Evolutionary conservation across 2,113 vertebrate species (phyloP).

Genomic region (Dolichotis patagonum): DNA sequence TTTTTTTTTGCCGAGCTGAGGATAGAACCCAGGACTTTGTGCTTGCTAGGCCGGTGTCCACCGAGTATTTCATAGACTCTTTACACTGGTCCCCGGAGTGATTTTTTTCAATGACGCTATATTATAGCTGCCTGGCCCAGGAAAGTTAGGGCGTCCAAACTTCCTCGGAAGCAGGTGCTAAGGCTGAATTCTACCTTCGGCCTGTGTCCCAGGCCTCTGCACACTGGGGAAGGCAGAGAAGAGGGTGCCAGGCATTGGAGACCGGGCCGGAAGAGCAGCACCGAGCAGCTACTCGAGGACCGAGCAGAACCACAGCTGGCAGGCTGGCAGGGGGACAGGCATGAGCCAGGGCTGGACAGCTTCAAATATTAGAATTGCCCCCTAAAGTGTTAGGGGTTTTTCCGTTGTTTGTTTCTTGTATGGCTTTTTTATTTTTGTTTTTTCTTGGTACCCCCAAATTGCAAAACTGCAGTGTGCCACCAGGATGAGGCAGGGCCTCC

Average conservation of each 20-base stretch:
- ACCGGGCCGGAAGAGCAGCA: rapidly evolving
- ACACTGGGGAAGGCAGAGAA: rapidly evolving
- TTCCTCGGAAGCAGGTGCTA: rapidly evolving
- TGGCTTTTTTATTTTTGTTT: not conserved
- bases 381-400: not conserved
- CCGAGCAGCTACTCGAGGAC: no score
- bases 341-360: rapidly evolving
- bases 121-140: not conserved
- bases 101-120: not conserved
- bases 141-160: rapidly evolving
- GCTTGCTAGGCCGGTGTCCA: not conserved
- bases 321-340: rapidly evolving
- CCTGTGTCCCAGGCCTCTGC: not conserved
- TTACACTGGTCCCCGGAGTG: not conserved
- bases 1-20: not conserved
- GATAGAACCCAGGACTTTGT: not conserved
- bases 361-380: not conserved
- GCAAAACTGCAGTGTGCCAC: rapidly evolving
- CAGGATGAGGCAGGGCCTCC: not conserved
- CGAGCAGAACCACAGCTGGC: rapidly evolving
- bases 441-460: not conserved
- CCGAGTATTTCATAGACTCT: not conserved
- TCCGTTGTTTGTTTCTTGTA: not conserved
- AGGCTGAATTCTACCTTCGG: no score
- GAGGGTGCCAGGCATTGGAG: no score